Evolutionary conservation across 2,888 invertebrate species (phyloP).

Genomic region (Ypsolopha sequella): DNA sequence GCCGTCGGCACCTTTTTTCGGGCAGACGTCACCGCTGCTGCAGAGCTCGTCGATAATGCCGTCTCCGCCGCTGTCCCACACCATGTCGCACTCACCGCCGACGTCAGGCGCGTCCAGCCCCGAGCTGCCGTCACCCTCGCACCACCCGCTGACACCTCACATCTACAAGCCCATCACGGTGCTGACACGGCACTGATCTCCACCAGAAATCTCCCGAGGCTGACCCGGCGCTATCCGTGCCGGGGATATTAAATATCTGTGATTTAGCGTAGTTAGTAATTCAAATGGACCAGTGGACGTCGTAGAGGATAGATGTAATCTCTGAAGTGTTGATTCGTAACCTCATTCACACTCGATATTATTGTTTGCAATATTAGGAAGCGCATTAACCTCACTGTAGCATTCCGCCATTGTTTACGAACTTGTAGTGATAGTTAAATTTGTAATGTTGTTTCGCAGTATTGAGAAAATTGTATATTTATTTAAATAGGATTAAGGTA

Average conservation of each 20-base stretch:
- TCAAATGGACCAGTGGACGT: slow-evolving; percentile 34
- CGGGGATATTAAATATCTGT: slow-evolving; percentile 4
- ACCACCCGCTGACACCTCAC: slow-evolving; percentile 53
- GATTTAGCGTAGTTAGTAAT: slow-evolving; percentile 27
- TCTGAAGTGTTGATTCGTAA: slow-evolving; percentile 15
- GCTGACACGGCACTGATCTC: slow-evolving; percentile 61
- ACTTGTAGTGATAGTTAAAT: slow-evolving; percentile 16
- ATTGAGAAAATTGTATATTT: slow-evolving; percentile 55
- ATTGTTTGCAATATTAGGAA: slow-evolving; percentile 31
- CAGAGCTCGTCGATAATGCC: slow-evolving; percentile 32
- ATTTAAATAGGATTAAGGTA: slow-evolving; percentile 46
- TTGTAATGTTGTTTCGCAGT: slow-evolving; percentile 45
- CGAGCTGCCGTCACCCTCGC: slow-evolving; percentile 47
- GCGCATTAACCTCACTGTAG: slow-evolving; percentile 23
- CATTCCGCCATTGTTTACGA: slow-evolving; percentile 43
- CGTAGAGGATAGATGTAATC: slow-evolving; percentile 22
- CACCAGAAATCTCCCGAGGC: slow-evolving; percentile 20
- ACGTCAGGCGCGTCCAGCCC: slow-evolving; percentile 51
- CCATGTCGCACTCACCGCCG: slow-evolving; percentile 38
- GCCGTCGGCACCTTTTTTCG: slow-evolving; percentile 36
- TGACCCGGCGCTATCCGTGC: slow-evolving; percentile 13
- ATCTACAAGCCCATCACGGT: slow-evolving; percentile 71
- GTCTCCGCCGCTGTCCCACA: slow-evolving; percentile 37
- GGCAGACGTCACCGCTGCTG: slow-evolving; percentile 31
- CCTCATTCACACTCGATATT: slow-evolving; percentile 5